Percentiles rank a stretch among this genome's conserved stretches.
phyloP scores from a whole-genome alignment of 2,888 invertebrate species.

The Troides helena region DNA sequence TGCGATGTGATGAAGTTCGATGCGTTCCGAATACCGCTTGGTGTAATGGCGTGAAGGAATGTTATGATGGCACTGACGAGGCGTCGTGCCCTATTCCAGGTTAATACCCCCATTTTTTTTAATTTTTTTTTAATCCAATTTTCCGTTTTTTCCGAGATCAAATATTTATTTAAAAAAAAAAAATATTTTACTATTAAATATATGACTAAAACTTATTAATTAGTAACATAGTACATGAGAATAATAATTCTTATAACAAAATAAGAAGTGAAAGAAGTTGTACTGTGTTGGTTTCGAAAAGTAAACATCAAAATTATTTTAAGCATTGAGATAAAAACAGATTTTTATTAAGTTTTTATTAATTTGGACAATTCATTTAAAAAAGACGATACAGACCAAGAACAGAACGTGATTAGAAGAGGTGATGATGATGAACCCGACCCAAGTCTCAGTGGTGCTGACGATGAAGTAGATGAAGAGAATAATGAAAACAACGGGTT shows the following conservation, averaged over 20 bases:
- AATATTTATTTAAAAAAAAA: neutral
- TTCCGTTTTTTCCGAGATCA: conserved; percentile 22
- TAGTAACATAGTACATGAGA: no score
- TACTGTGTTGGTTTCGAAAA: neutral
- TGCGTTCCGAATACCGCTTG: conserved; percentile 68
- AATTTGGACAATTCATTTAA: neutral
- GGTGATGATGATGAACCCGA: conserved; percentile 19
- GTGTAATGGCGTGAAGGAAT: conserved; percentile 70
- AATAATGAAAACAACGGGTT: neutral
- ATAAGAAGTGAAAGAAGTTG: no score
- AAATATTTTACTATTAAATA: no score
- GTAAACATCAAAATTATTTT: neutral
- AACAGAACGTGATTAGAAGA: conserved; percentile 1
- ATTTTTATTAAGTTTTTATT: conserved; percentile 27
- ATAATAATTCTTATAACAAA: no score
- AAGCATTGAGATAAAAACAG: neutral
- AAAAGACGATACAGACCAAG: neutral
- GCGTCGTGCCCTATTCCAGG: conserved; percentile 41
- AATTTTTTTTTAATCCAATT: conserved; percentile 34
- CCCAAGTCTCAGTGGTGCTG: neutral
- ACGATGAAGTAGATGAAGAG: neutral
- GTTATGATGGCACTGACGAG: conserved; percentile 71
- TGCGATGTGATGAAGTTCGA: conserved; percentile 77
- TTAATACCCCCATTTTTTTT: conserved; percentile 9
- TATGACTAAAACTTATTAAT: no score